These are phyloP conservation scores for Tethya wilhelma DNA, from an alignment of 37 sponge, comb jelly and placozoan species.

Conservation along the genomic window DNA sequence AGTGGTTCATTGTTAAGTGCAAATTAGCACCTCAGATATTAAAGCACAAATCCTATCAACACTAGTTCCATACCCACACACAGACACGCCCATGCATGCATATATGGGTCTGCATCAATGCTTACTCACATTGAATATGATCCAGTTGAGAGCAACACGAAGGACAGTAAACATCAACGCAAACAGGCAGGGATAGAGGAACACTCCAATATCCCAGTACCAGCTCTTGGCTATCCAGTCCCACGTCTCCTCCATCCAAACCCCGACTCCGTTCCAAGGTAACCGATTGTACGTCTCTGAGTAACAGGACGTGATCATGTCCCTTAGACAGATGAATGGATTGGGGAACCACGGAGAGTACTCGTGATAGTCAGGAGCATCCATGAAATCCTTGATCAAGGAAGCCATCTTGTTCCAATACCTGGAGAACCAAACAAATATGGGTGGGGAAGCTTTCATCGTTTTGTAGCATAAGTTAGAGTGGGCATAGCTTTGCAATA, in stretches of 20 bases:
- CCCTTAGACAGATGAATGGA: constrained; percentile 33
- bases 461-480: too few relatives aligned
- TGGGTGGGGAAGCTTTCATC: too few relatives aligned
- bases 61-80: neutral
- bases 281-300: constrained; percentile 7
- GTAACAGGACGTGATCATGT: neutral
- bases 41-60: too few relatives aligned
- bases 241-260: constrained; percentile 50
- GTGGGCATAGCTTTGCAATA: too few relatives aligned
- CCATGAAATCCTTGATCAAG: constrained; percentile 12
- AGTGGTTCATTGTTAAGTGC: too few relatives aligned
- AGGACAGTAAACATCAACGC: constrained; percentile 36
- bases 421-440: too few relatives aligned
- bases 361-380: constrained; percentile 30
- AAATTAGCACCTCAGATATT: too few relatives aligned
- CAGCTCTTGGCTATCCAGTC: constrained; percentile 16
- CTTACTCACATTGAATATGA: constrained; percentile 51
- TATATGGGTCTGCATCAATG: neutral
- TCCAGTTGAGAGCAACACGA: constrained; percentile 30
- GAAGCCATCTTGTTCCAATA: constrained; percentile 8
- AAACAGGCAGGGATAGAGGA: constrained; percentile 5
- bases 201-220: neutral
- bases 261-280: constrained; percentile 53
- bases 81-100: neutral
- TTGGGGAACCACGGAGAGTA: constrained; percentile 65